Percentiles rank a stretch among this genome's conserved stretches.
Conservation (phyloP, 2,113 vertebrate genomes). For the Eulacestoma nigropectus region DNA sequence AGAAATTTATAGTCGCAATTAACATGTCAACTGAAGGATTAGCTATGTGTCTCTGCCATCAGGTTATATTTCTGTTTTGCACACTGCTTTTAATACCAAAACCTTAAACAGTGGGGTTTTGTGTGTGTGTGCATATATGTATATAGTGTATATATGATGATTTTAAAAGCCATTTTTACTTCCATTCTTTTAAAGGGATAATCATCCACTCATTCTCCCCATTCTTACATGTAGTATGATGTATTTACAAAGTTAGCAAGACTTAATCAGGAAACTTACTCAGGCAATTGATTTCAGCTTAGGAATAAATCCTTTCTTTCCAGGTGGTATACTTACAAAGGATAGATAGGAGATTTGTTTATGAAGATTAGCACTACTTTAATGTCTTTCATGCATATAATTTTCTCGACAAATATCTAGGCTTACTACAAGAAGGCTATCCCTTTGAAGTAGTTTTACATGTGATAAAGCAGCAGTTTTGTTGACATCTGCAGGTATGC, state of each 20-base stretch:
- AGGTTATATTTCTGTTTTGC: background rate
- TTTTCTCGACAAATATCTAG: background rate
- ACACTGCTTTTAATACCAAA: background rate
- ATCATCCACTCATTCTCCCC: background rate
- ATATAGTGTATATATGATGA: background rate
- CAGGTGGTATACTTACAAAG: background rate
- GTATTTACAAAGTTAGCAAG: background rate
- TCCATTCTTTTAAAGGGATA: background rate
- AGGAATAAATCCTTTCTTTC: background rate
- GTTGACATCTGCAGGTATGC: background rate
- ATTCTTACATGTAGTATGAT: background rate
- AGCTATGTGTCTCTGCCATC: background rate
- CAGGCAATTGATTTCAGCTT: background rate
- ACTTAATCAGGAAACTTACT: background rate
- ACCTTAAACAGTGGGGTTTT: background rate
- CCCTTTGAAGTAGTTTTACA: background rate
- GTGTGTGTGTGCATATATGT: fast-evolving
- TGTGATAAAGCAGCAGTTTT: background rate
- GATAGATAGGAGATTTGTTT: background rate
- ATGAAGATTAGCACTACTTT: background rate
- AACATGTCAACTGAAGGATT: background rate
- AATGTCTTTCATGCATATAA: fast-evolving
- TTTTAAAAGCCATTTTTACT: background rate
- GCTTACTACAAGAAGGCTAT: background rate
- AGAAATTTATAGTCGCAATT: constrained; percentile 30